Evolutionary conservation across 2,797 vertebrate species (phyloP).

Genomic region (Bradypodion pumilum): DNA sequence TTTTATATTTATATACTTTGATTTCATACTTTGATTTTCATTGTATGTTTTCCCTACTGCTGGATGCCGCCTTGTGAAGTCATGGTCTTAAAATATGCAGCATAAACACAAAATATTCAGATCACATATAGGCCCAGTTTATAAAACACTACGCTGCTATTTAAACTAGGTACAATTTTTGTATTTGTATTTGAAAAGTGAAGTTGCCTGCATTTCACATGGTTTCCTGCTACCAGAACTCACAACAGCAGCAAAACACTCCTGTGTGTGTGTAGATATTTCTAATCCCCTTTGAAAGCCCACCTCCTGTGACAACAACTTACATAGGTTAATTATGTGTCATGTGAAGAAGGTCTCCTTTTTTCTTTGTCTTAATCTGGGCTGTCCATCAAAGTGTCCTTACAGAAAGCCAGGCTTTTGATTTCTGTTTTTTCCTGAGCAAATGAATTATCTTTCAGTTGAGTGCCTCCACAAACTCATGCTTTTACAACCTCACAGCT

Average conservation of each 20-base stretch:
- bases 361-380: slow-evolving; percentile 15
- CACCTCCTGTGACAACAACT: slow-evolving; percentile 19
- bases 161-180: neutral
- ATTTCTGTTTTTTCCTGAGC: neutral
- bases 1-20: no score
- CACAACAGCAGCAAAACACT: neutral
- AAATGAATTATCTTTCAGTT: slow-evolving; percentile 4
- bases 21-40: neutral
- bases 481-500: neutral
- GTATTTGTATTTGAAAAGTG: neutral
- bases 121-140: neutral
- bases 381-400: neutral
- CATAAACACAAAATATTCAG: neutral
- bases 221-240: neutral
- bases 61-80: neutral
- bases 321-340: slow-evolving; percentile 12
- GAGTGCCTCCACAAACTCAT: neutral
- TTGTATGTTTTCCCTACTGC: neutral
- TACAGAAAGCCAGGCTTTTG: neutral
- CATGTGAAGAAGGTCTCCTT: neutral
- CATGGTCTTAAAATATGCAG: neutral
- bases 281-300: slow-evolving; percentile 16
- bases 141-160: neutral
- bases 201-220: neutral
- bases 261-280: neutral